Conservation (phyloP, 2,113 vertebrate species). For the Heterotilapia buettikoferi region DNA sequence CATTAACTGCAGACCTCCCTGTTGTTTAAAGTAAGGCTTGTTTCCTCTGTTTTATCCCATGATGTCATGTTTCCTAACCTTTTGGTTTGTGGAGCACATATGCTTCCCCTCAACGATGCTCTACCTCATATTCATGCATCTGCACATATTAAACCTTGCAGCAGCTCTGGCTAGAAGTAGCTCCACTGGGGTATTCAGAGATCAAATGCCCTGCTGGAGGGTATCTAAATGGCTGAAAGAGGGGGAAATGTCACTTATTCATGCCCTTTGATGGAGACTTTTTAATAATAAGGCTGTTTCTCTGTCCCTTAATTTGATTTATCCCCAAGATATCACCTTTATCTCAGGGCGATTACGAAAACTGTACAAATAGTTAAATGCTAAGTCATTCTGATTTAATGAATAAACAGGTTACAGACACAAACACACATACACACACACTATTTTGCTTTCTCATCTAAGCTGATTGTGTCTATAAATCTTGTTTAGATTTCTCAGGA, state of each 20-base stretch:
- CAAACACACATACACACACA: background rate
- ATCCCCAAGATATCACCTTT: background rate
- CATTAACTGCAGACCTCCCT: background rate
- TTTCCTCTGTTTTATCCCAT: background rate
- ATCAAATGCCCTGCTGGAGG: background rate
- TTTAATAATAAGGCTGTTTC: background rate
- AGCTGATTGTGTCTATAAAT: constrained; percentile 22
- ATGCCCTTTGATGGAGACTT: background rate
- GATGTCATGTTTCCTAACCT: constrained; percentile 12
- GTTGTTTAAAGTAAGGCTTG: background rate
- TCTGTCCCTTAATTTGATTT: background rate
- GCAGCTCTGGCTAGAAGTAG: background rate
- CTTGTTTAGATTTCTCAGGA: constrained; percentile 26
- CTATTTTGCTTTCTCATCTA: constrained; percentile 8
- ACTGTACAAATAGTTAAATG: background rate
- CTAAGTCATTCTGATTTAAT: background rate
- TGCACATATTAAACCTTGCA: background rate
- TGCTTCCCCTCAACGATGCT: background rate
- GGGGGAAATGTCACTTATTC: background rate
- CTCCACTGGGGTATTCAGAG: background rate
- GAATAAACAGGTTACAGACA: background rate
- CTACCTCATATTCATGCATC: background rate
- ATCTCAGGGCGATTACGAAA: background rate
- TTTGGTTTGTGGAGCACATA: background rate
- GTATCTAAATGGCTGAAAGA: background rate